phyloP scores from a whole-genome alignment of 2,113 vertebrate species.

The Talpa occidentalis region DNA sequence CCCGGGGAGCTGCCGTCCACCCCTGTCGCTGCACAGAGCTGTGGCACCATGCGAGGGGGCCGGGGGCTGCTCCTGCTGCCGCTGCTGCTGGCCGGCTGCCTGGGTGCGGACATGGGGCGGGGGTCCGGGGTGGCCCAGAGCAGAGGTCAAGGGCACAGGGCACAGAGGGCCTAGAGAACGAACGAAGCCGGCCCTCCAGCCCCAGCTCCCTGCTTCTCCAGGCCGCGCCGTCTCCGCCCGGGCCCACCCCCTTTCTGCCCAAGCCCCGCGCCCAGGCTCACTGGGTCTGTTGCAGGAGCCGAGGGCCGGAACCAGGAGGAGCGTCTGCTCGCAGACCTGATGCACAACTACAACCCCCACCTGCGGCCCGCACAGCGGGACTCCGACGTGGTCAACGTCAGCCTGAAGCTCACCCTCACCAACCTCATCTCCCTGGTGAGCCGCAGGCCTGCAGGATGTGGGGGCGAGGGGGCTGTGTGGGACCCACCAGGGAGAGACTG shows the following conservation, averaged over 20 bases:
- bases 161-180: not conserved
- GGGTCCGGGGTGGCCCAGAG: not conserved
- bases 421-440: constrained; percentile 97
- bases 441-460: accelerated
- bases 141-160: not conserved
- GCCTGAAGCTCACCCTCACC: constrained; percentile 96
- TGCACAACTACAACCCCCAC: constrained; percentile 92
- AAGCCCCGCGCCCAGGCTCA: accelerated
- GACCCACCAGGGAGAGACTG: too few species aligned
- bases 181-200: not conserved
- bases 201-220: not conserved
- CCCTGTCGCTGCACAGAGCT: not conserved
- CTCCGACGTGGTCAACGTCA: constrained; percentile 90
- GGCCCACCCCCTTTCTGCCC: not conserved
- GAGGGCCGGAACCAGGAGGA: constrained; percentile 91
- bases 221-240: too few species aligned
- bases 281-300: constrained; percentile 54
- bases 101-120: constrained; percentile 60
- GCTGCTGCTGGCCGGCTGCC: constrained; percentile 44
- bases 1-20: not conserved
- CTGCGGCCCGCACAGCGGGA: constrained; percentile 87
- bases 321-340: constrained; percentile 91
- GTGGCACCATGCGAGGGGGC: constrained; percentile 44
- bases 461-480: too few species aligned
- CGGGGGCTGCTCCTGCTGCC: not conserved